Conservation (phyloP, 2,797 vertebrate species). For the Spea hammondii region DNA sequence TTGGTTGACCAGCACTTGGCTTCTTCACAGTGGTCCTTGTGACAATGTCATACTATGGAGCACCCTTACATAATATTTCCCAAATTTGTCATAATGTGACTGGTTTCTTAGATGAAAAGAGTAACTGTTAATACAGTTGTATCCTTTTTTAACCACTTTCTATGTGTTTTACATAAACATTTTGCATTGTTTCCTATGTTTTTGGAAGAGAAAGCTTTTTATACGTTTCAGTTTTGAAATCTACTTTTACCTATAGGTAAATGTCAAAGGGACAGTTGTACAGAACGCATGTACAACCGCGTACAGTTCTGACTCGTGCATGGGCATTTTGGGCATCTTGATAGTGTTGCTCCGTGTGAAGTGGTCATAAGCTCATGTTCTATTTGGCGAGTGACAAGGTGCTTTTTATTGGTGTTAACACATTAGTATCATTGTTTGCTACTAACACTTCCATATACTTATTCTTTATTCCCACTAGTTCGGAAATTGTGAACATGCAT, state of each 20-base stretch:
- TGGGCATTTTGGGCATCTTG: constrained; percentile 59
- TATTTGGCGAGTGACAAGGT: constrained; percentile 68
- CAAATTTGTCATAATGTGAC: constrained; percentile 61
- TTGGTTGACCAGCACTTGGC: constrained; percentile 70
- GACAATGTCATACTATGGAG: constrained; percentile 68
- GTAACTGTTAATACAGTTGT: constrained; percentile 69
- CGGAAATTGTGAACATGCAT: constrained; percentile 74
- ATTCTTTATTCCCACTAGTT: constrained; percentile 68
- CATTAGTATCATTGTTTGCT: constrained; percentile 72
- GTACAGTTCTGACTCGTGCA: constrained; percentile 66
- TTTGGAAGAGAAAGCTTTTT: constrained; percentile 76
- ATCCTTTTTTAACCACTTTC: constrained; percentile 73
- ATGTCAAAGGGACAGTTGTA: constrained; percentile 77
- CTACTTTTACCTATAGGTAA: constrained; percentile 78
- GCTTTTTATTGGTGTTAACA: constrained; percentile 79
- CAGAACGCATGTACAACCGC: constrained; percentile 60
- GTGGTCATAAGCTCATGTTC: constrained; percentile 75
- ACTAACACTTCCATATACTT: constrained; percentile 65
- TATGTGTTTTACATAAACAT: constrained; percentile 71
- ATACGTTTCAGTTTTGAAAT: constrained; percentile 76
- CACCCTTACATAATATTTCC: constrained; percentile 66
- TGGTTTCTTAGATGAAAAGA: constrained; percentile 64
- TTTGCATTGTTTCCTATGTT: constrained; percentile 78
- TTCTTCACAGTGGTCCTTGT: constrained; percentile 66
- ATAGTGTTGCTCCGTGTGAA: constrained; percentile 61